Evolutionary conservation across 2,888 invertebrate genomes (phyloP).

Genomic region (Herminia tarsipennalis): DNA sequence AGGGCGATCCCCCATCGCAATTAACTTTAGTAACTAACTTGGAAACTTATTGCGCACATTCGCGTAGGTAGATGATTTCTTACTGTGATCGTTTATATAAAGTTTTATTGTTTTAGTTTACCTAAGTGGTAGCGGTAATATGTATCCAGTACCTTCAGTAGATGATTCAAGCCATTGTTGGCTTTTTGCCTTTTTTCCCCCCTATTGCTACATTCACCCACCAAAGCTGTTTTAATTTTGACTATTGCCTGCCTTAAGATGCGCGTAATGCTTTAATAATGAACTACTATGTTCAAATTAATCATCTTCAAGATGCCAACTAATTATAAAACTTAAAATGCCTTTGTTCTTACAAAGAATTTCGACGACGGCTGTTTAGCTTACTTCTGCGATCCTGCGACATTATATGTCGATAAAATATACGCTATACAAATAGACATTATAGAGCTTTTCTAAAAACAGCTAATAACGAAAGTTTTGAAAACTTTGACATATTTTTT

Average conservation of each 20-base stretch:
- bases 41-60: slow-evolving; percentile 79
- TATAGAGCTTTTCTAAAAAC: not conserved
- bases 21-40: slow-evolving; percentile 54
- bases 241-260: slow-evolving; percentile 21
- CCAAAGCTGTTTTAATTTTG: slow-evolving; percentile 15
- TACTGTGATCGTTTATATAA: slow-evolving; percentile 81
- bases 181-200: slow-evolving; percentile 7
- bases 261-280: slow-evolving; percentile 12
- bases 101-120: slow-evolving; percentile 47
- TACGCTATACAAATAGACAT: not conserved
- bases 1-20: slow-evolving; percentile 47
- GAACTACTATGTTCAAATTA: slow-evolving; percentile 1
- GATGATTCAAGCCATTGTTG: slow-evolving; percentile 13
- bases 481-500: not conserved
- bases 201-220: slow-evolving; percentile 11
- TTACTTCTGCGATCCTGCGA: not conserved
- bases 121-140: slow-evolving; percentile 42
- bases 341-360: slow-evolving; percentile 10
- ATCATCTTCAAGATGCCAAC: slow-evolving; percentile 19
- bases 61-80: slow-evolving; percentile 81
- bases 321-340: slow-evolving; percentile 4
- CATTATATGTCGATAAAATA: slow-evolving; percentile 1
- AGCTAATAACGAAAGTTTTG: not conserved
- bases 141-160: slow-evolving; percentile 21
- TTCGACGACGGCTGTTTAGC: slow-evolving; percentile 13